phyloP scores from a whole-genome alignment of 2,888 invertebrate species.

The Parelbella ahira region DNA sequence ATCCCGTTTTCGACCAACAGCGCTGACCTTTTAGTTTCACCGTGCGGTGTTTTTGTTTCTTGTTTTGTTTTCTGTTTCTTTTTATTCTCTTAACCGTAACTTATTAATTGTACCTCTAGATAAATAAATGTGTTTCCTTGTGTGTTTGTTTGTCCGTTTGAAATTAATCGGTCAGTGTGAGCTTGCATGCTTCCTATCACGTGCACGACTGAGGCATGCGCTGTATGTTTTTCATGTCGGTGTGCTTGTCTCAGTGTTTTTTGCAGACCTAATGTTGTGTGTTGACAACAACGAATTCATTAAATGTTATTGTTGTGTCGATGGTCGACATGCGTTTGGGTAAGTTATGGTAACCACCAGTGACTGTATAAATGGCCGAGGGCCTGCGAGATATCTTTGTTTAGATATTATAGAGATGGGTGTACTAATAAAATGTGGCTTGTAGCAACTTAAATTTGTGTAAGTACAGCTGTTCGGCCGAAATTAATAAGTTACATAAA shows the following conservation, averaged over 20 bases:
- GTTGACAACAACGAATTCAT: constrained; percentile 14
- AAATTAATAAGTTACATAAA: too few relatives aligned
- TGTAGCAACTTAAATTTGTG: too few relatives aligned
- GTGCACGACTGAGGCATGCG: constrained; percentile 60
- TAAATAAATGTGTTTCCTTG: constrained; percentile 24
- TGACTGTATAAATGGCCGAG: constrained; percentile 1
- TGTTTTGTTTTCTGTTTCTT: too few relatives aligned
- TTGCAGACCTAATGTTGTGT: constrained; percentile 15
- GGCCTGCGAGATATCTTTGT: not conserved
- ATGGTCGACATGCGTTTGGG: constrained; percentile 7
- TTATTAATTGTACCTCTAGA: too few relatives aligned
- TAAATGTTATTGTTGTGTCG: constrained; percentile 21
- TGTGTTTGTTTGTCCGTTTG: constrained; percentile 29
- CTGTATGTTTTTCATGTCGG: constrained; percentile 38
- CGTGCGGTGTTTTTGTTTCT: too few relatives aligned
- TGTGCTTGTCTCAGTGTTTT: constrained; percentile 21
- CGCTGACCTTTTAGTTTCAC: constrained; percentile 56
- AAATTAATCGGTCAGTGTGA: constrained; percentile 51
- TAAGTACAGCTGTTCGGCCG: too few relatives aligned
- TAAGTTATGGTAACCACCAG: constrained; percentile 10
- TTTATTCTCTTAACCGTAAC: too few relatives aligned
- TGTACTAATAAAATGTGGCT: too few relatives aligned
- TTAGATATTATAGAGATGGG: too few relatives aligned
- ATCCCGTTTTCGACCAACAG: constrained; percentile 42
- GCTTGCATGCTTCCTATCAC: constrained; percentile 51